Evolutionary conservation across 2,797 vertebrate genomes (phyloP), one percentile per base, ranked within the genome.

Genomic region (Scomberomorus guttatus): DNA sequence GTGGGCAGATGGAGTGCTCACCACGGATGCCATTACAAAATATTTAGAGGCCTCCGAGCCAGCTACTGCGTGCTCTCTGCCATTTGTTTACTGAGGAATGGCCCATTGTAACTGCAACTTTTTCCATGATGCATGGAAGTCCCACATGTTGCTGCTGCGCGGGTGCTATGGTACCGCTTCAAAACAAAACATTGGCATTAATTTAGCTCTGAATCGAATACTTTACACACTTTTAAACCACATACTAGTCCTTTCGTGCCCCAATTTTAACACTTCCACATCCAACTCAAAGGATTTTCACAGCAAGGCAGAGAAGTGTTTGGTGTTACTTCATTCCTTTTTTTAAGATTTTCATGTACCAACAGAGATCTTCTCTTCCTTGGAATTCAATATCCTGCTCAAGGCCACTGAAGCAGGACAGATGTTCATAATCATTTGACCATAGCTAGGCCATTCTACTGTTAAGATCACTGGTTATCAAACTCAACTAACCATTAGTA

Each of bases 1-100:
- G 82, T 80, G 83, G 91, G 85, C 93, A 95, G 91, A 94, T 93
- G 91, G 87, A 79, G 69, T 61, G 22, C 75, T 83, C 63, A 80
- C 81, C 82, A 68, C 70, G 44, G 71, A 84, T 75, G 77, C 78
- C 70, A 84, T 89, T 86, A 78, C 69, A 76, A 78, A 82, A 84
- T 85, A 86, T 82, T 87, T 72, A 66, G 58, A 81, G 77, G 89
- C 63, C 70, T 42, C 34, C 17, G 32, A 69, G 83, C 79, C 79
- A 48, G 76, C 87, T 90, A 87, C 79, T 24, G 74, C 72, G 6
- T 39, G 63, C 61, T 77, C 57, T 75, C 55, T 79, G 67, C 82
- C 68, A 42, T 84, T 77, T 76, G 69, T 79, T 83, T 72, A 62
- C 64, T 12, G 48, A 72, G 64, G 55, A 83, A 65, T 11, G 57